These are phyloP conservation scores for Malurus splendens DNA, from an alignment of 2,797 vertebrate species.

Conservation along the genomic window DNA sequence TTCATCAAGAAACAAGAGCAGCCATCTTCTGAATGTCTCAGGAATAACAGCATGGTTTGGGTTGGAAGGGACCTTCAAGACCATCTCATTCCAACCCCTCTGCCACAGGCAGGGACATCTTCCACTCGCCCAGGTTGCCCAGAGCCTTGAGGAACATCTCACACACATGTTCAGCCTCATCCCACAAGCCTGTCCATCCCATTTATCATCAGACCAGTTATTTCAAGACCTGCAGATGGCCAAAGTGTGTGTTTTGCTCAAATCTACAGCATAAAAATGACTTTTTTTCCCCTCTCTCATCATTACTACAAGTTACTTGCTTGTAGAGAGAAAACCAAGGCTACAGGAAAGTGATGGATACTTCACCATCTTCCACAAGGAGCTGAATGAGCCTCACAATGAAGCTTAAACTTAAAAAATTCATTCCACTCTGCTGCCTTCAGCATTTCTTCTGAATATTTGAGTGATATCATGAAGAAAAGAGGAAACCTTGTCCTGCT, in stretches of 20 bases:
- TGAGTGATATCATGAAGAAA: fast-evolving
- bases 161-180: not conserved
- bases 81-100: not conserved
- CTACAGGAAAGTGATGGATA: not conserved
- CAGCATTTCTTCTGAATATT: not conserved
- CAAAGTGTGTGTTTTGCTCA: not conserved
- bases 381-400: not conserved
- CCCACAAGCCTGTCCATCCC: not conserved
- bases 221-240: not conserved
- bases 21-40: not conserved
- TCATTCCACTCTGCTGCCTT: not conserved
- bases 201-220: not conserved
- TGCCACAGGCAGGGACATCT: not conserved
- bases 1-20: not conserved
- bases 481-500: not conserved
- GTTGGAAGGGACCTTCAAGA: not conserved
- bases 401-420: not conserved
- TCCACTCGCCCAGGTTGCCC: not conserved
- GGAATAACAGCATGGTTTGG: not conserved
- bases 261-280: not conserved
- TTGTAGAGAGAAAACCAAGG: not conserved
- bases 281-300: fast-evolving
- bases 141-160: not conserved
- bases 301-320: not conserved
- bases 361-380: not conserved